A percentile compares a stretch with the other conserved stretches of the same genome.
Evolutionary conservation across 2,888 invertebrate species (phyloP).

Genomic region (Catocala sponsa): DNA sequence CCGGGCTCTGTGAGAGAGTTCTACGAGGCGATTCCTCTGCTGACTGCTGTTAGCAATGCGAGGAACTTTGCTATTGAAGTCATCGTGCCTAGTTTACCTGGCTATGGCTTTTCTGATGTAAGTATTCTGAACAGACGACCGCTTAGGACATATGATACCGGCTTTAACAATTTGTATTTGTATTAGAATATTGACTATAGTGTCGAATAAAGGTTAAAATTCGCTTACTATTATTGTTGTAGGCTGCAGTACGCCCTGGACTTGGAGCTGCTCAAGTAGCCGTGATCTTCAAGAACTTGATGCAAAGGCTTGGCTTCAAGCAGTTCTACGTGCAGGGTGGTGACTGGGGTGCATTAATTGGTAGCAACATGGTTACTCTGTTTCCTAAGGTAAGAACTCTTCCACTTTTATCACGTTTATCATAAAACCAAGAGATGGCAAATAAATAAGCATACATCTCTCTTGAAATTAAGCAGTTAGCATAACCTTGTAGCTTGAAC

Average conservation of each 20-base stretch:
- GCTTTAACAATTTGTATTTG: too few relatives aligned
- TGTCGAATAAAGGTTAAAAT: too few relatives aligned
- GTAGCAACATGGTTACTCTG: slow-evolving; percentile 63
- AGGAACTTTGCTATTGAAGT: slow-evolving; percentile 89
- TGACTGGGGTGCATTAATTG: slow-evolving; percentile 92
- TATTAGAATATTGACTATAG: too few relatives aligned
- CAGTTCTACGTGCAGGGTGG: slow-evolving; percentile 91
- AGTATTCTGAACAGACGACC: slow-evolving; percentile 32
- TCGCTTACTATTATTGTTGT: slow-evolving; percentile 1
- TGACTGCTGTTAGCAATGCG: slow-evolving; percentile 86
- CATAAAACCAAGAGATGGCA: too few relatives aligned
- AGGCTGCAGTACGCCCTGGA: slow-evolving; percentile 86
- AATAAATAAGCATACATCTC: too few relatives aligned
- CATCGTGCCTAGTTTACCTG: slow-evolving; percentile 87
- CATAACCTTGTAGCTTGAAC: too few relatives aligned
- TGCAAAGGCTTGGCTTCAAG: slow-evolving; percentile 90
- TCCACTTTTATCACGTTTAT: too few relatives aligned
- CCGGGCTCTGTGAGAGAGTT: slow-evolving; percentile 94
- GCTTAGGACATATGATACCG: too few relatives aligned
- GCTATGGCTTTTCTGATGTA: slow-evolving; percentile 81
- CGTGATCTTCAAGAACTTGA: slow-evolving; percentile 89
- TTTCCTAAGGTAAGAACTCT: slow-evolving; percentile 76
- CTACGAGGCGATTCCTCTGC: slow-evolving; percentile 90
- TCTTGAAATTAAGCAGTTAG: too few relatives aligned
- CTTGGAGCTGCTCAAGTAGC: slow-evolving; percentile 84